These are phyloP conservation scores for Diplosoma virens DNA, from an alignment of 23 tunicate genomes.

Conservation along the genomic window DNA sequence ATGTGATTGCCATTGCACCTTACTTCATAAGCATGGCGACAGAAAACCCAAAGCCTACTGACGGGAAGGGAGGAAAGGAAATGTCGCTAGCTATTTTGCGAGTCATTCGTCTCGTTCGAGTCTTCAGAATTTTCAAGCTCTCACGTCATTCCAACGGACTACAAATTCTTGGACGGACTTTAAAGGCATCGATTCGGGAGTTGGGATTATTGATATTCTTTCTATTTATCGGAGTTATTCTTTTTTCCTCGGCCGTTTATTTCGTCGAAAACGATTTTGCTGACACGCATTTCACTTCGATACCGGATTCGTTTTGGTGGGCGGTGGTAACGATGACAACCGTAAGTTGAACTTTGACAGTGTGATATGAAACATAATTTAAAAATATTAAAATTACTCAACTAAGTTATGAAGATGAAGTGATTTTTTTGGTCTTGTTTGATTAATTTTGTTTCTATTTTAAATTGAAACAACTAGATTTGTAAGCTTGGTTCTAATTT, in stretches of 20 bases:
- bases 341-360: constrained; percentile 50
- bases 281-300: constrained; percentile 66
- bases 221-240: constrained; percentile 94
- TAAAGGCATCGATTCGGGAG: constrained; percentile 98
- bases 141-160: constrained; percentile 98
- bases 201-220: constrained; percentile 96
- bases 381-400: too few species aligned
- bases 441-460: too few species aligned
- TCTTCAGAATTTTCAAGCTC: constrained; percentile 94
- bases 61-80: constrained; percentile 64
- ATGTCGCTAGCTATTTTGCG: constrained; percentile 98
- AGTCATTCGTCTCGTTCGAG: constrained; percentile 93
- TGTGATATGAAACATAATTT: too few species aligned
- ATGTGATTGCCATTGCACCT: constrained; percentile 95
- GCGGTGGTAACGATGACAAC: constrained; percentile 99
- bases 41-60: constrained; percentile 39
- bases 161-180: constrained; percentile 95
- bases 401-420: too few species aligned
- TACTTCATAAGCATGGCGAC: constrained; percentile 88
- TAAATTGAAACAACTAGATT: too few species aligned
- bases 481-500: too few species aligned
- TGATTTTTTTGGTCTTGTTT: too few species aligned
- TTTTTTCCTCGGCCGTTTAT: constrained; percentile 97
- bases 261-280: constrained; percentile 73
- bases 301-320: constrained; percentile 99